Evolutionary conservation across 2,797 vertebrate species (phyloP), one percentile per base, ranked within the genome.

Genomic region (Oreochromis grahami): DNA sequence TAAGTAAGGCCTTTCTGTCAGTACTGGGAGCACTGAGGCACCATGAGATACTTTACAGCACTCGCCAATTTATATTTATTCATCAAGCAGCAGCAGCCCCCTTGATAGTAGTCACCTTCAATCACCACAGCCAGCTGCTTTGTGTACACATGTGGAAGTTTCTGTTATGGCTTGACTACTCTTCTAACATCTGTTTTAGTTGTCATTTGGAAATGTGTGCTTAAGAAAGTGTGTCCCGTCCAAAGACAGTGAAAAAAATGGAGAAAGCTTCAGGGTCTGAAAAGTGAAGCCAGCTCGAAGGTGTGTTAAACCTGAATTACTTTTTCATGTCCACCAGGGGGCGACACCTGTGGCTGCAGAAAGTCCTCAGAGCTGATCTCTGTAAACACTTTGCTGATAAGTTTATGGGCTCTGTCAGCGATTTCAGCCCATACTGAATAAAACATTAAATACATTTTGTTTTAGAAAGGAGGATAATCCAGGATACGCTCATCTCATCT

Each of bases 371-470:
- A 48, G 14, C 2, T 72, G 65, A 72, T 17, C 41, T 29, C 41
- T 72, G 41, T 72, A 45, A 72, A 72, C 24, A 29, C 41, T 4
- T 70, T 70, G 24, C 63, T 24, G 13, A 32, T 32, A 9, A 9
- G 65, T 48, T 72, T 11, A 48, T 72, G 41, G 41, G 24, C 41
- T 70, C 41, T 3, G 41, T 3, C 14, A 0, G 0, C 0, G 8
- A 17, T 45, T 70, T 70, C 38, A 26, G 65, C 21, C n/a, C 41
- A 0, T 0, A 45, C 2, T 72, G 41, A 45, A 45, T 72, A 29
- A 72, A 72, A 5, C 14, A 48, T 17, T 19, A 48, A 17, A 29
- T 72, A 15, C 14, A 3, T 29, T 26, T 48, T 72, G 14, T 0
- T 72, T 72, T 45, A 45, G 41, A 29, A 72, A 72, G 41, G 65